phyloP scores from a whole-genome alignment of 2,888 invertebrate species.

The Hydropsyche betteni region DNA sequence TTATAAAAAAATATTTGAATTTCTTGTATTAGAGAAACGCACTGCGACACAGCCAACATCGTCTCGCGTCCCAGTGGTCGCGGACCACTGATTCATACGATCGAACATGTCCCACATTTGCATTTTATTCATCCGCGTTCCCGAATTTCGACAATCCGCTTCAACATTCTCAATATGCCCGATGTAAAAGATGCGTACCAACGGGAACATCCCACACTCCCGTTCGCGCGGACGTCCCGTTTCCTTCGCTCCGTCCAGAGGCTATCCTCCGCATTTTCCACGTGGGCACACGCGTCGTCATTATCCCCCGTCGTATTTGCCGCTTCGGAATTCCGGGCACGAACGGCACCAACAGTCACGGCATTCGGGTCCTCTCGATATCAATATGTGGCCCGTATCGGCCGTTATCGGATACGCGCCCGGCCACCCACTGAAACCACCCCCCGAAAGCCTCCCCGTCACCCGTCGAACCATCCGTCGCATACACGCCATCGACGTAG shows the following conservation, averaged over 20 bases:
- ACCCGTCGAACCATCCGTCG: background rate
- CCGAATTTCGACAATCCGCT: too few species aligned
- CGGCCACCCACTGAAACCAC: background rate
- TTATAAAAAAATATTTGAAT: too few species aligned
- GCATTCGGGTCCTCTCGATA: constrained; percentile 9
- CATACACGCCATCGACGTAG: background rate
- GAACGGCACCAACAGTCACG: constrained; percentile 6
- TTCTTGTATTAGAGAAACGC: too few species aligned
- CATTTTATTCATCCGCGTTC: too few species aligned
- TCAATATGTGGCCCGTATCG: constrained; percentile 32
- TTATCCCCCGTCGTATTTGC: constrained; percentile 33
- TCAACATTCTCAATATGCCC: too few species aligned
- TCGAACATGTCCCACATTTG: too few species aligned
- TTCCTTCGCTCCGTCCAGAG: background rate
- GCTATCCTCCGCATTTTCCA: constrained; percentile 21
- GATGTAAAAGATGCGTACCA: too few species aligned
- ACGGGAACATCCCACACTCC: background rate
- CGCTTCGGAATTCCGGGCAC: constrained; percentile 33
- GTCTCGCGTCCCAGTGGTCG: too few species aligned
- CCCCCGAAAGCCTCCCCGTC: background rate
- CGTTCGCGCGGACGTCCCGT: constrained; percentile 7
- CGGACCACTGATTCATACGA: too few species aligned
- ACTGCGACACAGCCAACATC: too few species aligned
- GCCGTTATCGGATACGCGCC: constrained; percentile 29
- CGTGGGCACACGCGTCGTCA: constrained; percentile 27